Conservation (phyloP, 2,113 vertebrate species). For the Oplegnathus fasciatus region DNA sequence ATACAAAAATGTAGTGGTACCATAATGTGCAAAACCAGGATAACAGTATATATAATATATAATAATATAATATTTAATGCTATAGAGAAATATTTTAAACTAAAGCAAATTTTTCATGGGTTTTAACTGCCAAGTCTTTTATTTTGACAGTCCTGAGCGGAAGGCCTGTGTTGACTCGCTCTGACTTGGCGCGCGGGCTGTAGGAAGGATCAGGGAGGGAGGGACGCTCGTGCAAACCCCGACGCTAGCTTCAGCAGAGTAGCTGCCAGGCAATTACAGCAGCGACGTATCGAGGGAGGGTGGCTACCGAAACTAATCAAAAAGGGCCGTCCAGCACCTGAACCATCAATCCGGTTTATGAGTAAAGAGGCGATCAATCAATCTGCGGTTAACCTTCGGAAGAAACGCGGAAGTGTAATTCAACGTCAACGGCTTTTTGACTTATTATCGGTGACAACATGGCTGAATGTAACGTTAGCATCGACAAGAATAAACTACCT, state of each 20-base stretch:
- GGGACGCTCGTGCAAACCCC: constrained; percentile 51
- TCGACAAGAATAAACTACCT: constrained; percentile 86
- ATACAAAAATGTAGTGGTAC: no score
- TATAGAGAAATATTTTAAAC: no score
- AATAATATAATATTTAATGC: no score
- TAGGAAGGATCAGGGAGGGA: constrained; percentile 32
- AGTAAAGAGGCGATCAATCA: constrained; percentile 77
- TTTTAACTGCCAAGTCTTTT: constrained; percentile 16
- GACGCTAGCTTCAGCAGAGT: constrained; percentile 51
- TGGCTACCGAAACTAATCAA: constrained; percentile 81
- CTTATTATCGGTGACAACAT: constrained; percentile 80
- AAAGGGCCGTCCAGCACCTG: constrained; percentile 67
- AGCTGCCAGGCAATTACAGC: constrained; percentile 51
- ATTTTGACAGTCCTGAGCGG: constrained; percentile 40
- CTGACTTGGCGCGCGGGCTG: not conserved
- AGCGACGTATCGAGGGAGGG: constrained; percentile 55
- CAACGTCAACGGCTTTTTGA: constrained; percentile 63
- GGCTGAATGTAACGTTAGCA: constrained; percentile 85
- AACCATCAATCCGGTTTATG: constrained; percentile 79
- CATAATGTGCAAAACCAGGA: no score
- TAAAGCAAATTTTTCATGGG: not conserved
- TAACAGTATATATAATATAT: no score
- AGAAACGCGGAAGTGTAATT: constrained; percentile 70
- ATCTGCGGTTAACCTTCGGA: constrained; percentile 73
- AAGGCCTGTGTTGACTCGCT: not conserved